Evolutionary conservation across 2,113 vertebrate species (phyloP).

Genomic region (Corythaeola cristata): DNA sequence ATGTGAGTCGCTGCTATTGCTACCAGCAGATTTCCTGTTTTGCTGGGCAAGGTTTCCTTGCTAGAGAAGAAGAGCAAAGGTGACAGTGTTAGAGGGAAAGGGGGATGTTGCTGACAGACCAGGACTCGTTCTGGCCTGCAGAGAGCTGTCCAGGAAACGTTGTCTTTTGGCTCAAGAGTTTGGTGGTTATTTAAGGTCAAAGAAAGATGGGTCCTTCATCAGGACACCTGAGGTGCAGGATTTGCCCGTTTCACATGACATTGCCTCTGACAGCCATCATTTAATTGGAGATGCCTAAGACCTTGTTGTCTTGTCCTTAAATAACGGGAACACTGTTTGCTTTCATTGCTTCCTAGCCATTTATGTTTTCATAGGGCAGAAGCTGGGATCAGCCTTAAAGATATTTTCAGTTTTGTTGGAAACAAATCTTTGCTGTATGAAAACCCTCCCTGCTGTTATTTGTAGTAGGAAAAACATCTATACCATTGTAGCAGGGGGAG

Average conservation of each 20-base stretch:
- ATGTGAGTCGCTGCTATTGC: not conserved
- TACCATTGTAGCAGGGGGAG: not conserved
- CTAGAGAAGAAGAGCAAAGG: not conserved
- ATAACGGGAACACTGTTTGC: not conserved
- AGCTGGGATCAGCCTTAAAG: not conserved
- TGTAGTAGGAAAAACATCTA: not conserved
- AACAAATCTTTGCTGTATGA: not conserved
- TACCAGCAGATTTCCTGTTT: constrained; percentile 3
- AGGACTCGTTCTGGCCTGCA: not conserved
- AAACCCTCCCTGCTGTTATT: not conserved
- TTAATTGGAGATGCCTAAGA: not conserved
- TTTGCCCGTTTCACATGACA: not conserved
- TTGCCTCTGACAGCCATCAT: not conserved
- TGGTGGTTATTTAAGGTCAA: not conserved
- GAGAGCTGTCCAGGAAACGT: not conserved
- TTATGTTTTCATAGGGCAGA: not conserved
- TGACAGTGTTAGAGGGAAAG: not conserved
- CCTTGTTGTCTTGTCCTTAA: not conserved
- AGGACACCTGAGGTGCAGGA: not conserved
- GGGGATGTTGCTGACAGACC: rapidly evolving
- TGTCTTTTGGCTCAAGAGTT: not conserved
- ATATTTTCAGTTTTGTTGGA: not conserved
- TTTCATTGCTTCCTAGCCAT: not conserved
- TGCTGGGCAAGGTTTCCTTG: not conserved
- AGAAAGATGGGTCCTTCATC: not conserved